phyloP scores from a whole-genome alignment of 1,140 invertebrate genomes.

The Battus philenor region DNA sequence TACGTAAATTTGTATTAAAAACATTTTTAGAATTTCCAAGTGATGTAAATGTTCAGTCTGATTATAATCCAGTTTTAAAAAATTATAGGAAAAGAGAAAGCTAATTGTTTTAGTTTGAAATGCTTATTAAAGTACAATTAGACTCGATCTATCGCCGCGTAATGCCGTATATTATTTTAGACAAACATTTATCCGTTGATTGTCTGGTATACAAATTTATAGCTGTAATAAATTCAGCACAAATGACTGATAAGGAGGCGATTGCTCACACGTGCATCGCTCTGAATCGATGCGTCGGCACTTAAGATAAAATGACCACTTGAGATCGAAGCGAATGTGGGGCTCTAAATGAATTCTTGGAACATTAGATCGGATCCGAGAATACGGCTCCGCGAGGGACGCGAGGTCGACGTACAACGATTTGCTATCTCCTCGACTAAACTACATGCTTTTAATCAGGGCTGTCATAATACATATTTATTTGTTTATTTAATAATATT shows the following conservation, averaged over 20 bases:
- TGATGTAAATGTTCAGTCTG: too few relatives aligned
- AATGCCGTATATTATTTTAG: too few relatives aligned
- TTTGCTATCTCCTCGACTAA: conserved; percentile 26
- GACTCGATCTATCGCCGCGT: too few relatives aligned
- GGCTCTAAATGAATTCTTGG: conserved; percentile 6
- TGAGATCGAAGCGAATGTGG: conserved; percentile 1
- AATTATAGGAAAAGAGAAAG: too few relatives aligned
- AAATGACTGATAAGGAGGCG: conserved; percentile 9
- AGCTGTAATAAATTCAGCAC: conserved; percentile 3
- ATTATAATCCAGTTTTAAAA: too few relatives aligned
- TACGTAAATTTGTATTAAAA: too few relatives aligned
- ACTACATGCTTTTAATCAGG: conserved; percentile 20
- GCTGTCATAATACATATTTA: too few relatives aligned
- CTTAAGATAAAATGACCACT: conserved; percentile 6
- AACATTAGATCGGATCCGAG: conserved; percentile 7
- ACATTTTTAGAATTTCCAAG: too few relatives aligned
- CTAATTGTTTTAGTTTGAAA: too few relatives aligned
- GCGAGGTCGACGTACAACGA: conserved; percentile 35
- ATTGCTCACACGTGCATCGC: not conserved
- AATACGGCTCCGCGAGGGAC: conserved; percentile 15
- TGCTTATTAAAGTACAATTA: too few relatives aligned
- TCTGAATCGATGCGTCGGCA: conserved; percentile 5
- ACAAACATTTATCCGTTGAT: too few relatives aligned
- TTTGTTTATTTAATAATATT: too few relatives aligned
- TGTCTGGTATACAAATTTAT: not conserved